Base-by-base conservation (phyloP, 35 echinoderm and acorn worm genomes). In the Ophioderma brevispina region DNA sequence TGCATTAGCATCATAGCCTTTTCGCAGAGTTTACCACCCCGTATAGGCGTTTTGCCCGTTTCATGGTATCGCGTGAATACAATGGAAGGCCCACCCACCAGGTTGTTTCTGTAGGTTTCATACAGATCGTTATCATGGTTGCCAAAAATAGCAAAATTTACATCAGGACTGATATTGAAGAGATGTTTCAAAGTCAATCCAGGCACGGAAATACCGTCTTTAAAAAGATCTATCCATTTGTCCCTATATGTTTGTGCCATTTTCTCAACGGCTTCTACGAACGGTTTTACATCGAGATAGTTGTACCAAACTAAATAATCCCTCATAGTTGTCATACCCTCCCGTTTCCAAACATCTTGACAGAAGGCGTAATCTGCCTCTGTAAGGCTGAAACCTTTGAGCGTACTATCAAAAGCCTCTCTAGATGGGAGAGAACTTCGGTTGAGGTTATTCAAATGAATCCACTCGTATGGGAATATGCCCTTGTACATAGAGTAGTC, bases 261-360 rank as follows among this genome's bases (percentile, higher is more conserved):
- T 77, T 91, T 91, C 13, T 78, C 81, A 25, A 91, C 19, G 4
- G 89, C 89, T 85, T 91, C 89, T 49, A 84, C 18, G 49, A 92
- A 85, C 1, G 82, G 90, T 30, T 78, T 81, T 21, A 92, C 90
- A 59, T 92, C 90, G 15, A 76, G 63, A 55, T 85, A 80, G 43
- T 92, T 92, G 43, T 86, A 92, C 90, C 90, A 92, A 31, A 85
- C 1, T 13, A 92, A 43, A 86, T 84, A 92, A 86, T 92, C 90
- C 23, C 76, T 28, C 31, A 92, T 46, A 1, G 90, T 85, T 78
- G 30, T 15, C 82, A 92, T 92, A 21, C 38, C 32, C 14, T 86
- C n/a, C 19, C 84, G 63, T 32, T 50, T 8, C 90, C 90, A 92
- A 11, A 92, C 64, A 13, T 39, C 14, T 79, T 85, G 0, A 87